Percentiles rank a stretch among this genome's conserved stretches.
Evolutionary conservation across 2,113 vertebrate genomes (phyloP).

Genomic region (Amia ocellicauda): DNA sequence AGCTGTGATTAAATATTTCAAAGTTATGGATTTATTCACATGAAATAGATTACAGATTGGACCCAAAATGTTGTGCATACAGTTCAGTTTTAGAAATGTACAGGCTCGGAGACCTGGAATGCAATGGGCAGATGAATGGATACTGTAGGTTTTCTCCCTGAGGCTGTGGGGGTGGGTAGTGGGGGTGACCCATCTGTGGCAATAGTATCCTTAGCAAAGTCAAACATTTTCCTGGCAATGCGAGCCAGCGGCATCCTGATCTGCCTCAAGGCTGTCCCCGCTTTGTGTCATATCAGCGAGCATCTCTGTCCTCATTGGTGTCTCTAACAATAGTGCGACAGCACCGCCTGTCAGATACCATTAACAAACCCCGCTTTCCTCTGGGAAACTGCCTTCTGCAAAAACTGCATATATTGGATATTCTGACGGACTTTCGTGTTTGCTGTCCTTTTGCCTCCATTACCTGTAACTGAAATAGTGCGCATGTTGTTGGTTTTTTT

Average conservation of each 20-base stretch:
- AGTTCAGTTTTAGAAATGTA: too few relatives aligned
- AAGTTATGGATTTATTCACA: too few relatives aligned
- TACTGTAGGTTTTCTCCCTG: background rate
- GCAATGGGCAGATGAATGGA: too few relatives aligned
- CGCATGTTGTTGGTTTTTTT: too few relatives aligned
- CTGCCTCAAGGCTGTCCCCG: background rate
- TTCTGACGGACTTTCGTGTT: background rate
- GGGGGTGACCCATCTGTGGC: conserved; percentile 11
- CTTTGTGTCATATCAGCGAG: background rate
- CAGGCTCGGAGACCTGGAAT: too few relatives aligned
- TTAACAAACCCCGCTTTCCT: background rate
- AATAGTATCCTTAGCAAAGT: conserved; percentile 6
- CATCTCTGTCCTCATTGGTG: conserved; percentile 4
- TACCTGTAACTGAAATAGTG: too few relatives aligned
- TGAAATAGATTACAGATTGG: too few relatives aligned
- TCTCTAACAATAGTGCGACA: conserved; percentile 7
- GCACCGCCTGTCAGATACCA: conserved; percentile 5
- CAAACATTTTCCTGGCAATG: background rate
- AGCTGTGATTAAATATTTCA: too few relatives aligned
- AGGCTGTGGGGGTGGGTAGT: background rate
- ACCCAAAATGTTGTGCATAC: too few relatives aligned
- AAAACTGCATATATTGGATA: background rate
- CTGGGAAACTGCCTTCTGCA: conserved; percentile 17
- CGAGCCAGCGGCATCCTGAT: background rate
- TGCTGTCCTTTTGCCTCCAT: background rate